Conservation (phyloP, 2,888 invertebrate species). For the Cordilura impudica region DNA sequence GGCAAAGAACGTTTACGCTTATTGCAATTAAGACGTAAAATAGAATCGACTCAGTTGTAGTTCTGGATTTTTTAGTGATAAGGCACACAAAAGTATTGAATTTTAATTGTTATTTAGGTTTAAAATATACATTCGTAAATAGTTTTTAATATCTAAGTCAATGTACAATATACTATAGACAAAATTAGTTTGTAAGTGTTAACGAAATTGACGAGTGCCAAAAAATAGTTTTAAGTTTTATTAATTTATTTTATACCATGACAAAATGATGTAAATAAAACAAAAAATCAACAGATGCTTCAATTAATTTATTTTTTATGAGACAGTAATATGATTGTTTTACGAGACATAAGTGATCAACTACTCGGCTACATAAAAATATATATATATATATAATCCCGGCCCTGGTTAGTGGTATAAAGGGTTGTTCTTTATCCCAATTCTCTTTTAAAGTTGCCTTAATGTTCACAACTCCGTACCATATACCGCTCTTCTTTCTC, state of each 20-base stretch:
- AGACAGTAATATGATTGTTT: no score
- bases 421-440: no score
- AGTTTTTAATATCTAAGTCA: neutral
- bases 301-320: neutral
- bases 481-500: no score
- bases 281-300: neutral
- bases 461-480: no score
- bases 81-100: neutral
- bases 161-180: neutral
- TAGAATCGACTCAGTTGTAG: slow-evolving; percentile 71
- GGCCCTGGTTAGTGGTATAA: no score
- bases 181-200: slow-evolving; percentile 3
- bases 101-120: slow-evolving; percentile 45
- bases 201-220: slow-evolving; percentile 51
- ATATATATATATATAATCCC: no score
- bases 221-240: slow-evolving; percentile 46
- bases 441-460: no score
- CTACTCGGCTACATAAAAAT: no score
- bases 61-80: neutral
- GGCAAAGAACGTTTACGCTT: slow-evolving; percentile 68
- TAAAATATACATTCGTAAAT: slow-evolving; percentile 6
- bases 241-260: slow-evolving; percentile 58
- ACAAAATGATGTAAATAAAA: slow-evolving; percentile 53
- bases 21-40: slow-evolving; percentile 66
- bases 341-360: no score